Evolutionary conservation across 23 tunicate genomes (phyloP), one percentile per base, ranked within the genome.

Genomic region (Oikopleura albicans): DNA sequence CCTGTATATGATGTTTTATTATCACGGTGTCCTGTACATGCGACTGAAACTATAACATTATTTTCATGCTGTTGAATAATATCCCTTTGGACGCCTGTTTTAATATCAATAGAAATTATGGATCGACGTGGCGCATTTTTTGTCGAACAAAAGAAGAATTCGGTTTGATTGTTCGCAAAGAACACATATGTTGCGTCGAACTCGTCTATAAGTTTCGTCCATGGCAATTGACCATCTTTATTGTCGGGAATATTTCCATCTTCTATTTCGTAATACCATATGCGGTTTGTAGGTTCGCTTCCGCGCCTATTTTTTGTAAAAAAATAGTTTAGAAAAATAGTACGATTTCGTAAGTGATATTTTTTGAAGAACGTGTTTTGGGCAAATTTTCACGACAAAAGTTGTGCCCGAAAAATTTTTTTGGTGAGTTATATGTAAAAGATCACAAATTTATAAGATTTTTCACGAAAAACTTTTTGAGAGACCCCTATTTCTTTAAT

Each of bases 111-210:
- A 76, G 56, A 87, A 89, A 93, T 93, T 36, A 93, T 75, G 40
- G 88, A 89, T 84, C 85, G 86, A 56, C 91, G 37, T 4, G 98
- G 94, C 75, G 98, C 88, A 41, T 93, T 85, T 85, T 89, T 75
- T 40, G 90, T 93, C 39, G 98, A 89, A 39, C 85, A 85, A 79
- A 93, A 93, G 40, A 92, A 89, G 85, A 93, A 93, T 40, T 88
- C 34, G 0, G 57, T 40, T 12, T 87, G 89, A 39, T 93, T 91
- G 85, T 93, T 93, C 22, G 94, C 85, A 66, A 93, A 85, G 86
- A 86, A 88, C 94, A 84, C 89, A 76, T 93, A 93, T 83, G 89
- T 92, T 0, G 98, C 98, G 41, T 93, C 98, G 59, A 93, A 93
- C 71, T 89, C 90, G 57, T 93, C 98, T 40, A 93, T 75, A 56